Evolutionary conservation across 2,888 invertebrate genomes (phyloP).

Genomic region (Hanleya hanleyi): DNA sequence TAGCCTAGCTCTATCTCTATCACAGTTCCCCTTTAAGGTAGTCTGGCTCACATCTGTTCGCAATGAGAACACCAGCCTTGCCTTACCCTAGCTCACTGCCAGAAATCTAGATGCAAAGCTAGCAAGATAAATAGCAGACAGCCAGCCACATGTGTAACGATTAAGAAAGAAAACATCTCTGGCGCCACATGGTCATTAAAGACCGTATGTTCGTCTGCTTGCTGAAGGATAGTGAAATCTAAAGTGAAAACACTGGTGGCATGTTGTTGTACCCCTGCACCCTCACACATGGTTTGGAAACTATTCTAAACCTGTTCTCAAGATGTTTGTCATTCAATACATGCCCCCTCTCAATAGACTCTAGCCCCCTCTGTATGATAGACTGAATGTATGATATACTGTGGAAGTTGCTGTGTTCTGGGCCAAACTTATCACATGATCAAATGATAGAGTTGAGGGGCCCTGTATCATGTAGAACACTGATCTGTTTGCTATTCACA

Average conservation of each 20-base stretch:
- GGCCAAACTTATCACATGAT: too few species aligned
- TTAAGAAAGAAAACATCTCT: slow-evolving; percentile 56
- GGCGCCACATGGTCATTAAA: slow-evolving; percentile 54
- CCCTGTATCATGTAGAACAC: too few species aligned
- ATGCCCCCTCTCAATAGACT: not conserved
- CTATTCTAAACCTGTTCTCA: slow-evolving; percentile 5
- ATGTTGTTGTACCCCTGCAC: not conserved
- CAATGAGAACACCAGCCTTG: not conserved
- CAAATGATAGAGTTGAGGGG: too few species aligned
- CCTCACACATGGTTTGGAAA: not conserved
- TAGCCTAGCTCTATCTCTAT: not conserved
- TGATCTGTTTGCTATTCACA: too few species aligned
- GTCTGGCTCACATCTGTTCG: not conserved
- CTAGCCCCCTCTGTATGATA: too few species aligned
- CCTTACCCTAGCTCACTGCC: not conserved
- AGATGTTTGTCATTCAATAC: not conserved
- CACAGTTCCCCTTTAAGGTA: not conserved
- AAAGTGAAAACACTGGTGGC: slow-evolving; percentile 39
- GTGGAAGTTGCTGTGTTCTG: too few species aligned
- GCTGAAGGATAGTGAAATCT: slow-evolving; percentile 34
- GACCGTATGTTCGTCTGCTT: slow-evolving; percentile 37
- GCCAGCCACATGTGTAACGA: slow-evolving; percentile 51
- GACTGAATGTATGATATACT: too few species aligned
- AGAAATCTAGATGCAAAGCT: slow-evolving; percentile 7
- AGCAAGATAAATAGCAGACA: slow-evolving; percentile 43